Percentiles rank a stretch among this genome's conserved stretches.
Conservation (phyloP, 1,140 invertebrate genomes). For the Drosophila lini region DNA sequence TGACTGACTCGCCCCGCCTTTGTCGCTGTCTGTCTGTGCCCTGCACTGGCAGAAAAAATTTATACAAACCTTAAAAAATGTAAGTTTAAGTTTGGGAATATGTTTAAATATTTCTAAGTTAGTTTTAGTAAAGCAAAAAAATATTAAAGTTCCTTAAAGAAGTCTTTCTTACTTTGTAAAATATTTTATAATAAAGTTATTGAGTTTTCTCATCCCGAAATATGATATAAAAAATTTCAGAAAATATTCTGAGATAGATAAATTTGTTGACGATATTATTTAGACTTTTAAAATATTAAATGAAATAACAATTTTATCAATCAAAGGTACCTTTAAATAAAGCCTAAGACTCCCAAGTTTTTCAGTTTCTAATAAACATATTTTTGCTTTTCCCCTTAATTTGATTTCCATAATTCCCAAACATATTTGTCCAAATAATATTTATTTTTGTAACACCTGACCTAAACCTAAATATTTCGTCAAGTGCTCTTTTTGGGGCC, state of each 20-base stretch:
- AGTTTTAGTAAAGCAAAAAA: too few relatives aligned
- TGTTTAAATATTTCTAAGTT: not conserved
- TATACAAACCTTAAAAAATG: not conserved
- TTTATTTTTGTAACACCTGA: not conserved
- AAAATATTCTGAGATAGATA: too few relatives aligned
- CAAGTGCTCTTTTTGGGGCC: slow-evolving; percentile 29
- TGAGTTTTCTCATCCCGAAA: not conserved
- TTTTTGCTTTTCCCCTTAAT: not conserved
- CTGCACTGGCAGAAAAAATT: slow-evolving; percentile 21
- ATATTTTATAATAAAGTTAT: too few relatives aligned
- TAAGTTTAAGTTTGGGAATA: too few relatives aligned
- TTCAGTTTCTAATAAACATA: not conserved
- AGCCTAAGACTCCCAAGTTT: not conserved
- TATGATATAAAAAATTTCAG: not conserved
- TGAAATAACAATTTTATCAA: too few relatives aligned
- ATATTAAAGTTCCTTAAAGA: too few relatives aligned
- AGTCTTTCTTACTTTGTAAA: not conserved
- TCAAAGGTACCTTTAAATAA: not conserved
- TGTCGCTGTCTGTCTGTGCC: slow-evolving; percentile 10
- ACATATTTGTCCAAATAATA: not conserved
- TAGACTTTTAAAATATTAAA: not conserved
- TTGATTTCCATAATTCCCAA: not conserved
- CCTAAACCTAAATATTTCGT: slow-evolving; percentile 5
- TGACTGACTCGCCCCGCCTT: slow-evolving; percentile 34
- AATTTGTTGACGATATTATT: not conserved